Conservation (phyloP, 2,888 invertebrate species). For the Mylabris sibirica region DNA sequence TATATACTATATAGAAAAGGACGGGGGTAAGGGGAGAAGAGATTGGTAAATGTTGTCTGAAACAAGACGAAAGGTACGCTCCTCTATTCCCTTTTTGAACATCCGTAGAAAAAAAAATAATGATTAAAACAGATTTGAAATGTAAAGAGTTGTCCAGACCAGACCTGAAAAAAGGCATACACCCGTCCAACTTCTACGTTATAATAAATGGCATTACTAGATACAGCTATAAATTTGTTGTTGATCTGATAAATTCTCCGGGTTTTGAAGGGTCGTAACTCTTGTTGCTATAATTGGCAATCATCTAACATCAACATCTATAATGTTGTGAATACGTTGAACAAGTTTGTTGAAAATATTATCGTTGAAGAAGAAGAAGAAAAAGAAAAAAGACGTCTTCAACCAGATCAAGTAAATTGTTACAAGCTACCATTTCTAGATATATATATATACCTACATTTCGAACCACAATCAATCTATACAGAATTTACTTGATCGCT, state of each 20-base stretch:
- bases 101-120: not conserved
- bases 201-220: not conserved
- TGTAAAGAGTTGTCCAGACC: too few relatives aligned
- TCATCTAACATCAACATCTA: conserved; percentile 25
- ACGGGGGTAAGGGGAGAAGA: not conserved
- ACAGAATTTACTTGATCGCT: not conserved
- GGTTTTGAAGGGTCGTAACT: conserved; percentile 38
- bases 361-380: not conserved
- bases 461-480: not conserved
- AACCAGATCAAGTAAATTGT: not conserved
- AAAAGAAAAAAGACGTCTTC: not conserved
- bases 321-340: not conserved
- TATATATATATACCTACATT: too few relatives aligned
- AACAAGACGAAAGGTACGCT: not conserved
- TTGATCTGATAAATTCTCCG: conserved; percentile 36
- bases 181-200: not conserved
- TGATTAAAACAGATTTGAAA: not conserved
- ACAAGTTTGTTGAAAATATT: not conserved
- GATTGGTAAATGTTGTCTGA: not conserved
- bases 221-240: conserved; percentile 1
- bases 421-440: not conserved
- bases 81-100: not conserved
- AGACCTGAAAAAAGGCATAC: not conserved
- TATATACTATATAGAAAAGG: too few relatives aligned
- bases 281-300: conserved; percentile 40